Percentiles rank a stretch among this genome's conserved stretches.
These are phyloP conservation scores for Napeogenes inachia DNA, from an alignment of 2,888 invertebrate genomes.

Conservation along the genomic window DNA sequence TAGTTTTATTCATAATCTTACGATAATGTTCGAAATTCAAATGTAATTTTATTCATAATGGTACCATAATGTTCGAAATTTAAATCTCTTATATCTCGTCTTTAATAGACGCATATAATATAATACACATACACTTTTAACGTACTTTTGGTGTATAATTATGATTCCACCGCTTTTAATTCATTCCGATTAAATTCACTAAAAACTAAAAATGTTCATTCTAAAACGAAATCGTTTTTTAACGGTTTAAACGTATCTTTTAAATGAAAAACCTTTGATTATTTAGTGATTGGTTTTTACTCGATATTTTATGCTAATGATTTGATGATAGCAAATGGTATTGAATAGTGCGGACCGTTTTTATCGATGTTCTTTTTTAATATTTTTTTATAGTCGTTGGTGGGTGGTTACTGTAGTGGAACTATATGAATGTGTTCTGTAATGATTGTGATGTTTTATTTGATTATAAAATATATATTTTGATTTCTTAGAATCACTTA, in stretches of 20 bases:
- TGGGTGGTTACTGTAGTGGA: neutral
- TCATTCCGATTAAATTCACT: too few relatives aligned
- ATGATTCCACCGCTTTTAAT: too few relatives aligned
- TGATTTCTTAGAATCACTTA: neutral
- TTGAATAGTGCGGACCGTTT: conserved; percentile 10
- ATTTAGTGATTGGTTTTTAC: conserved; percentile 26
- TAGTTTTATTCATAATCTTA: too few relatives aligned
- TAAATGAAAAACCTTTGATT: conserved; percentile 21
- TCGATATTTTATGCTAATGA: conserved; percentile 27
- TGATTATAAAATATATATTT: neutral
- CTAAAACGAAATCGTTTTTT: conserved; percentile 1
- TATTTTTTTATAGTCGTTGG: conserved; percentile 14
- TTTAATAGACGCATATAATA: too few relatives aligned
- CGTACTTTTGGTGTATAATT: too few relatives aligned
- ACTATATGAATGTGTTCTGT: neutral
- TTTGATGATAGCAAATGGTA: conserved; percentile 27
- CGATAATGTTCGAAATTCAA: too few relatives aligned
- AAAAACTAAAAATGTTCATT: too few relatives aligned
- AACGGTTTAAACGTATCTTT: conserved; percentile 26
- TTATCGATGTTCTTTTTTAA: conserved; percentile 19
- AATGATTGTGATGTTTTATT: neutral
- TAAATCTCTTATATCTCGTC: too few relatives aligned
- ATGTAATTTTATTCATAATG: too few relatives aligned
- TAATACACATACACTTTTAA: too few relatives aligned
- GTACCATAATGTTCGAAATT: too few relatives aligned